A percentile compares a stretch with the other conserved stretches of the same genome.
These are phyloP conservation scores for Resseliella maxima DNA, from an alignment of 2,888 invertebrate species.

Conservation along the genomic window DNA sequence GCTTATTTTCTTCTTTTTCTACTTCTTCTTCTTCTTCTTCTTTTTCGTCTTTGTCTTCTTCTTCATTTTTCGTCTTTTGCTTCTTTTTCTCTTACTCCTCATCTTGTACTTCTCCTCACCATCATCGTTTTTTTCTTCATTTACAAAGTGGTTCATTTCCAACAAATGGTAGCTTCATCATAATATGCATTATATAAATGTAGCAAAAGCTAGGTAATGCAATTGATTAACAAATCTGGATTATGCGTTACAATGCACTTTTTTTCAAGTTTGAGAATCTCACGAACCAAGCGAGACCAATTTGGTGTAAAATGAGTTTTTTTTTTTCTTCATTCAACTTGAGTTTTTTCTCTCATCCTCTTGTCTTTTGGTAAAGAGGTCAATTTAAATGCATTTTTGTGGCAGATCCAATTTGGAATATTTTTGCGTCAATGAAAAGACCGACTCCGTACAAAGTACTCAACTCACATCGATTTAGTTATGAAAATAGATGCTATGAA, in stretches of 20 bases:
- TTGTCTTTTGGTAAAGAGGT: background rate
- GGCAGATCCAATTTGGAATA: background rate
- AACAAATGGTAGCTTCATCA: background rate
- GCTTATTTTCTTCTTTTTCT: background rate
- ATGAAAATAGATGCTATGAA: conserved; percentile 2
- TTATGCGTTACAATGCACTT: conserved; percentile 5
- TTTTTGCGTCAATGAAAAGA: background rate
- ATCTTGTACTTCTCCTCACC: too few species aligned
- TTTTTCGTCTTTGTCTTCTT: background rate
- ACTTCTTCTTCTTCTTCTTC: background rate
- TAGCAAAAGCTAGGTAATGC: background rate
- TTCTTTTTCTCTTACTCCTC: background rate
- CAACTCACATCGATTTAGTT: background rate
- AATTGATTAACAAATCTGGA: conserved; percentile 25
- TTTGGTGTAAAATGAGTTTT: background rate
- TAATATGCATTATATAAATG: background rate
- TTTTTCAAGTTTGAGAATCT: background rate
- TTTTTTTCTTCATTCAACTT: too few species aligned
- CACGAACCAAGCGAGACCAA: background rate
- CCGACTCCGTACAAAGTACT: background rate
- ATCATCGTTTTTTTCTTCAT: too few species aligned
- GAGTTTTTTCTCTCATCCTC: background rate
- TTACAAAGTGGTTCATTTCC: background rate
- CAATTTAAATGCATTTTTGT: background rate
- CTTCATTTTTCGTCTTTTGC: background rate